A percentile compares a stretch with the other conserved stretches of the same genome.
These are phyloP conservation scores for Ptyas mucosa DNA, from an alignment of 2,113 vertebrate genomes.

Conservation along the genomic window DNA sequence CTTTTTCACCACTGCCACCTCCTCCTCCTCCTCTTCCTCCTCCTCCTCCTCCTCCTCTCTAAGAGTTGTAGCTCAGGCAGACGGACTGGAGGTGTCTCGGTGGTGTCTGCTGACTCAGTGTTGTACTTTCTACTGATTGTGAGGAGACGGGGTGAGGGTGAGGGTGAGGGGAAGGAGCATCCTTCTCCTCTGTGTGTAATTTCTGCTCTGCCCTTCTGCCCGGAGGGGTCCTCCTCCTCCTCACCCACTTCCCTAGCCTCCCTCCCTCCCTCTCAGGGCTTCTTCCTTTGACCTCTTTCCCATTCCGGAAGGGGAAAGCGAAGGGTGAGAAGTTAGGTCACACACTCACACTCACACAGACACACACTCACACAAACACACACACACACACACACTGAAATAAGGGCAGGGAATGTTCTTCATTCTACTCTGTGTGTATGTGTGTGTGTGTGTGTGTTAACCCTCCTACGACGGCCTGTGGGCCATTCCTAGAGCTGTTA, in stretches of 20 bases:
- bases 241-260: not conserved
- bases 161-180: not conserved
- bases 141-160: not conserved
- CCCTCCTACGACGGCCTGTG: not conserved
- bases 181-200: rapidly evolving
- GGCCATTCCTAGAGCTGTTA: not conserved
- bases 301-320: not conserved
- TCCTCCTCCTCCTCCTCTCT: not conserved
- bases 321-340: no score
- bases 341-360: not conserved
- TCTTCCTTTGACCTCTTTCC: not conserved
- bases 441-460: no score
- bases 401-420: not conserved
- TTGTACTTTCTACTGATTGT: not conserved
- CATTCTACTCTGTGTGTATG: no score
- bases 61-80: slow-evolving; percentile 52
- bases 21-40: no score
- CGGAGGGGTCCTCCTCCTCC: not conserved
- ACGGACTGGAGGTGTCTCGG: slow-evolving; percentile 50
- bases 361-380: no score
- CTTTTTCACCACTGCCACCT: no score
- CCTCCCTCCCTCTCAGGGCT: not conserved
- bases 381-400: not conserved
- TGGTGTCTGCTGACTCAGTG: not conserved
- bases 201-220: not conserved